Evolutionary conservation across 1,140 invertebrate species (phyloP), one percentile per base, ranked within the genome.

Genomic region (Caenorhabditis brenneri): DNA sequence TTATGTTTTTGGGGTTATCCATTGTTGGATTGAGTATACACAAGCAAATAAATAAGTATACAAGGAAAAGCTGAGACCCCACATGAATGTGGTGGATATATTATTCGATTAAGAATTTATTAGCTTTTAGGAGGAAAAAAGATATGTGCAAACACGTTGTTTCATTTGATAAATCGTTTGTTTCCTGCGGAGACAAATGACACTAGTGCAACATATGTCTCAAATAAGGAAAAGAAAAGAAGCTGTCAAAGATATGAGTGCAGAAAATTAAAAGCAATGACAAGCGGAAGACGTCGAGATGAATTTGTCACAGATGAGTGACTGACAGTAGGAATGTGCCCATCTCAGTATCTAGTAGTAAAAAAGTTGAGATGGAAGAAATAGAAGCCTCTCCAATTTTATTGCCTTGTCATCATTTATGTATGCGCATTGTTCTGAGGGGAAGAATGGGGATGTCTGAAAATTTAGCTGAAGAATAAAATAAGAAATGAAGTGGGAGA

Each of bases 41-140:
- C n/a, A 58, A 58, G 53, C 22, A 74, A 74, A 42, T 12, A 74
- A 42, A 74, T 74, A 39, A 74, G 19, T 39, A 74, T 42, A 74
- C 33, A 22, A 31, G 9, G n/a, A n/a, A 31, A 60, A 33, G 19
- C 31, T n/a, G 10, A 42, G 0, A 42, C 65, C 65, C 9, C 31
- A 22, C 10, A 36, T 65, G n/a, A n/a, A 33, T 9, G n/a, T n/a
- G 12, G 0, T 74, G 65, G 16, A 65, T 42, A 27, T 46, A 74
- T 74, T 33, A 74, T 74, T 74, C 65, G n/a, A 74, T 74, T 74
- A 74, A 74, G 65, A 74, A 74, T 74, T 74, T 74, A 74, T 74
- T 74, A 74, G 65, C 10, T 74, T 42, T 74, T 16, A 12, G 58
- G 24, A 33, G n/a, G 29, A n/a, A 22, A 74, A 42, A 74, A 42